Conservation (phyloP, 2,113 vertebrate genomes). For the Lasiurus borealis region DNA sequence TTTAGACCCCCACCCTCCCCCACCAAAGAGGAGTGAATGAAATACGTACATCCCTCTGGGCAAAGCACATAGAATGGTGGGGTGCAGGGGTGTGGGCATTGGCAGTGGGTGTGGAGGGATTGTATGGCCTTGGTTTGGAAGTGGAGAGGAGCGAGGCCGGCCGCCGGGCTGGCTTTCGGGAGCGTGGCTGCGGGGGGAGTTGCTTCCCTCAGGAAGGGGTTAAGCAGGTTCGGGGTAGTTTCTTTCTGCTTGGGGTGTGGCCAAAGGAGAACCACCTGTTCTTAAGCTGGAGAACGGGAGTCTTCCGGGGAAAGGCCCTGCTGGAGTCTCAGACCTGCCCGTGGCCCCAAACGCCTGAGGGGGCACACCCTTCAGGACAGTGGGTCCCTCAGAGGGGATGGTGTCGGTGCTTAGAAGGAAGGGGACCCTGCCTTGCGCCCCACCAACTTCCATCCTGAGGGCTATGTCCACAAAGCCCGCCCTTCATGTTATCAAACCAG, state of each 20-base stretch:
- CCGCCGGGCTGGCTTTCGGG: neutral
- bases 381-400: neutral
- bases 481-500: neutral
- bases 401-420: neutral
- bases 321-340: too few species aligned
- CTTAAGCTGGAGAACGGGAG: neutral
- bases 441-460: neutral
- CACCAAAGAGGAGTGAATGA: neutral
- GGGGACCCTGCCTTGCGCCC: neutral
- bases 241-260: neutral
- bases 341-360: neutral
- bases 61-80: neutral
- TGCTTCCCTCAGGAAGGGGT: neutral
- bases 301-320: neutral
- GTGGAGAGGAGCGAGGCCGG: fast-evolving
- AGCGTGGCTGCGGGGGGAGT: too few species aligned
- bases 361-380: neutral
- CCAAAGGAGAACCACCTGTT: fast-evolving
- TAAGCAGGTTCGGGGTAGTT: neutral
- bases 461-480: neutral
- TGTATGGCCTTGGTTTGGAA: neutral
- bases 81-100: too few species aligned
- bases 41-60: too few species aligned
- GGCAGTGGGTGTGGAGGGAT: neutral
- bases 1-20: neutral